These are phyloP conservation scores for Celastrina argiolus DNA, from an alignment of 2,888 invertebrate genomes.

Conservation along the genomic window DNA sequence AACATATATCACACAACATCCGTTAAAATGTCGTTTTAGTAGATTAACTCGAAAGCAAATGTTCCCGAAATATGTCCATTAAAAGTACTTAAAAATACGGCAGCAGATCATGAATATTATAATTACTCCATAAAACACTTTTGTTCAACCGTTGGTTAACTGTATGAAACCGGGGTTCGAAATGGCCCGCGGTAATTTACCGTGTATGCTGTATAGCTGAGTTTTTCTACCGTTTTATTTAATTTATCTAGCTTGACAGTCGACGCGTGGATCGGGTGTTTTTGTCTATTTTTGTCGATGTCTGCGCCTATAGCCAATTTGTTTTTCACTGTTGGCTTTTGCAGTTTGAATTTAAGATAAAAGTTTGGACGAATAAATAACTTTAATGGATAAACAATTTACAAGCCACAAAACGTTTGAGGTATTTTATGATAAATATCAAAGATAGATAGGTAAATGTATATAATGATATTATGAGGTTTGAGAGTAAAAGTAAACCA, in stretches of 20 bases:
- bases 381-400: constrained; percentile 9
- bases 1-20: constrained; percentile 1
- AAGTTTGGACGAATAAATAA: constrained; percentile 14
- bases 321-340: constrained; percentile 21
- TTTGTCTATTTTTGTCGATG: constrained; percentile 23
- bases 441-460: neutral
- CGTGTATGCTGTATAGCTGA: constrained; percentile 23
- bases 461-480: too few relatives aligned
- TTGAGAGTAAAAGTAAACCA: too few relatives aligned
- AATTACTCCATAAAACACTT: constrained; percentile 35
- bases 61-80: constrained; percentile 24
- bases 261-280: constrained; percentile 29
- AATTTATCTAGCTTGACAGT: constrained; percentile 33
- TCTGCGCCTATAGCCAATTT: constrained; percentile 20
- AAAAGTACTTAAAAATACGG: constrained; percentile 26
- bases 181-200: constrained; percentile 32
- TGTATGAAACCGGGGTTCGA: constrained; percentile 31
- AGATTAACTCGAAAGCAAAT: constrained; percentile 19
- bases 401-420: neutral
- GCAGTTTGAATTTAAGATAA: constrained; percentile 7
- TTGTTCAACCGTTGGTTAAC: constrained; percentile 33
- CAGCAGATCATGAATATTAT: constrained; percentile 33
- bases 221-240: constrained; percentile 33
- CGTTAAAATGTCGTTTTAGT: constrained; percentile 14
- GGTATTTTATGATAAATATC: neutral